A percentile compares a stretch with the other conserved stretches of the same genome.
Conservation (phyloP, 2,113 vertebrate genomes). For the Erpornis zantholeuca region DNA sequence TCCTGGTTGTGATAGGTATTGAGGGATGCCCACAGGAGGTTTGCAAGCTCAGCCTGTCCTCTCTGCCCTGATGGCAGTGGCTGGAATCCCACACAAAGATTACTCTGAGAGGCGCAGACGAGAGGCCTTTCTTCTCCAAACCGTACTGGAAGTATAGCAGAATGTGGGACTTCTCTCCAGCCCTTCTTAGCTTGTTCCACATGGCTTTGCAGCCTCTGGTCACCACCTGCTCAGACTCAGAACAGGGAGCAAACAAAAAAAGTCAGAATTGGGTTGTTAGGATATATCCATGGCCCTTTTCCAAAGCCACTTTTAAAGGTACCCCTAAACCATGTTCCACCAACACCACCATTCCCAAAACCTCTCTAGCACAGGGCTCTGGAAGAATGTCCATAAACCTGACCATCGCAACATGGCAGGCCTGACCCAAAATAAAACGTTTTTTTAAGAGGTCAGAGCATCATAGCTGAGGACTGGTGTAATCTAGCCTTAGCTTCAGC, state of each 20-base stretch:
- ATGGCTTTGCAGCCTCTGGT: background rate
- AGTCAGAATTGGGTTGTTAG: background rate
- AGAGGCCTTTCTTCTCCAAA: background rate
- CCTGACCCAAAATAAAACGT: background rate
- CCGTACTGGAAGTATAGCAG: background rate
- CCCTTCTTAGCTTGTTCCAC: background rate
- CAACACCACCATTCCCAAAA: background rate
- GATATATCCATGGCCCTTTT: background rate
- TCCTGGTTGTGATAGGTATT: background rate
- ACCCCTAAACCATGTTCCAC: background rate
- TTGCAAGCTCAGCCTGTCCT: background rate
- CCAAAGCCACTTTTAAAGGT: background rate
- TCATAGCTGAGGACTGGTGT: background rate
- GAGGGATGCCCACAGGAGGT: background rate
- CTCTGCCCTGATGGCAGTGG: background rate
- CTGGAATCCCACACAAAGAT: background rate
- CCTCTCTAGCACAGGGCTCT: background rate
- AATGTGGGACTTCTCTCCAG: background rate
- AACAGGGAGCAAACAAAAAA: background rate
- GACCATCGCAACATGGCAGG: background rate
- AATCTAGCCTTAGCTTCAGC: background rate
- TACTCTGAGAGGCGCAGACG: background rate
- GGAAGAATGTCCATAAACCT: background rate
- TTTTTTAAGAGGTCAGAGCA: background rate
- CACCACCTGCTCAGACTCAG: background rate